phyloP scores from a whole-genome alignment of 2,797 vertebrate genomes.

The Ctenopoma multispine region DNA sequence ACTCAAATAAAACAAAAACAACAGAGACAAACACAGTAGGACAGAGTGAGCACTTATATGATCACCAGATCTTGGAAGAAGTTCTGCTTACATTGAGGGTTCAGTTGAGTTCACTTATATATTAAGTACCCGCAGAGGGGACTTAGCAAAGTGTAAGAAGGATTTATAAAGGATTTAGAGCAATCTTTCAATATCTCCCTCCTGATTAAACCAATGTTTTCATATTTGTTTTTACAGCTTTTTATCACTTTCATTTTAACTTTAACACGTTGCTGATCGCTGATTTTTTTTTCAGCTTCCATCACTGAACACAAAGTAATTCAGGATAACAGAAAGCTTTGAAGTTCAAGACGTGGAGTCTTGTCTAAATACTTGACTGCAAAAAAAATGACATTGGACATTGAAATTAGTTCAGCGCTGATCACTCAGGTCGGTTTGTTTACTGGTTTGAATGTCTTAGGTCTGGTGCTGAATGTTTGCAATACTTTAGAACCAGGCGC shows the following conservation, averaged over 20 bases:
- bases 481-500: background rate
- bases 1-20: conserved; percentile 19
- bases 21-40: conserved; percentile 31
- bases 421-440: background rate
- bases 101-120: conserved; percentile 58
- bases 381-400: background rate
- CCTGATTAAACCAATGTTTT: conserved; percentile 23
- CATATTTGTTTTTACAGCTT: background rate
- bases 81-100: conserved; percentile 61
- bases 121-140: conserved; percentile 42
- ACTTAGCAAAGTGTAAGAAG: conserved; percentile 44
- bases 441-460: background rate
- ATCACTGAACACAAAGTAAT: background rate
- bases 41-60: conserved; percentile 27
- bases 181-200: conserved; percentile 23
- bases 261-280: background rate
- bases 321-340: background rate
- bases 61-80: conserved; percentile 46
- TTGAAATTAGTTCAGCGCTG: background rate
- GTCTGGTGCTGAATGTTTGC: background rate
- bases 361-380: background rate
- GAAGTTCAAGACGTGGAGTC: background rate
- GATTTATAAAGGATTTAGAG: conserved; percentile 51
- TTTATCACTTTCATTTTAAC: background rate
- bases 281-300: background rate